Evolutionary conservation across 2,797 vertebrate genomes (phyloP).

Genomic region (Pseudotriccus pelzelni): DNA sequence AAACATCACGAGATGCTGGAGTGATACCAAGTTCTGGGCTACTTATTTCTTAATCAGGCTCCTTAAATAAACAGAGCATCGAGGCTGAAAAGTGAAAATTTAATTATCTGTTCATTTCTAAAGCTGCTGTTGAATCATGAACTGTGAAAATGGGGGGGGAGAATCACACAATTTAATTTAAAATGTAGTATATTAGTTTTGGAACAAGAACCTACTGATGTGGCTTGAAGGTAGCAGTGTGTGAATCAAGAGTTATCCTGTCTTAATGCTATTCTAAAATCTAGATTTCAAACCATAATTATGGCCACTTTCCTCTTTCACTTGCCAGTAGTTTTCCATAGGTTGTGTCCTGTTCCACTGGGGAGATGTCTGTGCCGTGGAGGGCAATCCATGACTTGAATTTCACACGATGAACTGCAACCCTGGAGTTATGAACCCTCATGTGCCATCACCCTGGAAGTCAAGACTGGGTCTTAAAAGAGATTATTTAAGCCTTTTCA

Average conservation of each 20-base stretch:
- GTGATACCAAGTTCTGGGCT: background rate
- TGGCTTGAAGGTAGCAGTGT: slow-evolving; percentile 12
- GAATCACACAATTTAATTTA: background rate
- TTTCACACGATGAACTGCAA: background rate
- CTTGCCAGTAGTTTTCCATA: background rate
- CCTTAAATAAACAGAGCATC: background rate
- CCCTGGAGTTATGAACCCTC: background rate
- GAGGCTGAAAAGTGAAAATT: slow-evolving; percentile 19
- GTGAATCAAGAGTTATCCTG: slow-evolving; percentile 5
- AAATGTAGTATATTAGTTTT: background rate
- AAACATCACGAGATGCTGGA: slow-evolving; percentile 31
- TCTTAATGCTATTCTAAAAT: background rate
- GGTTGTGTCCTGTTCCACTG: background rate
- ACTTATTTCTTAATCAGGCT: background rate
- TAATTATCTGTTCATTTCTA: background rate
- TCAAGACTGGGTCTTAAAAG: background rate
- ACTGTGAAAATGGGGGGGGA: background rate
- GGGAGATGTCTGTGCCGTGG: slow-evolving; percentile 30
- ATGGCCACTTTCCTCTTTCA: background rate
- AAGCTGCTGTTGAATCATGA: background rate
- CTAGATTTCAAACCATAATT: background rate
- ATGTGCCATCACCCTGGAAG: background rate
- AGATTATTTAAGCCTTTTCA: background rate
- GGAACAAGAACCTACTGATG: background rate
- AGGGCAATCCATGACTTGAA: background rate